Percentiles rank a stretch among this genome's conserved stretches.
phyloP scores from a whole-genome alignment of 2,888 invertebrate genomes.

The Malthinus flaveolus region DNA sequence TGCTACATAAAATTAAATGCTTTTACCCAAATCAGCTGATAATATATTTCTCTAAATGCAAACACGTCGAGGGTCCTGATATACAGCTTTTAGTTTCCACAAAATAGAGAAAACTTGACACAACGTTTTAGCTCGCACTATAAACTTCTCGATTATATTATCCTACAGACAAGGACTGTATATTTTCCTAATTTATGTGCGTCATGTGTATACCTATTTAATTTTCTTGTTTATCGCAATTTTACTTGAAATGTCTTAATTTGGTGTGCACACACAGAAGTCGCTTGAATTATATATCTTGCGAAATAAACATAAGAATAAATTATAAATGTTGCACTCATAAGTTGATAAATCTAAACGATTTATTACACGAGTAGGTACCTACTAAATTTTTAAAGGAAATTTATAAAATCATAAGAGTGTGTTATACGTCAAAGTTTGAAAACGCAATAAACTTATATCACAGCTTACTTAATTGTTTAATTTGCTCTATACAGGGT shows the following conservation, averaged over 20 bases:
- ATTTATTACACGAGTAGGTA: too few relatives aligned
- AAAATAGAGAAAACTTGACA: conserved; percentile 19
- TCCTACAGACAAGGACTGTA: conserved; percentile 14
- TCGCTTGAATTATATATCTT: conserved; percentile 1
- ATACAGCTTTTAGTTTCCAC: conserved; percentile 28
- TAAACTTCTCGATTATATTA: conserved; percentile 13
- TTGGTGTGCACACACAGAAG: not conserved
- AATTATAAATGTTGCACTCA: too few relatives aligned
- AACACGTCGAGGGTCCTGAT: conserved; percentile 32
- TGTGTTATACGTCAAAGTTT: too few relatives aligned
- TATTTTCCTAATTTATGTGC: conserved; percentile 22
- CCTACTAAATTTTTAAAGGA: too few relatives aligned
- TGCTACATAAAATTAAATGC: conserved; percentile 35
- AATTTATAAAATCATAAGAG: too few relatives aligned
- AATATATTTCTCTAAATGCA: conserved; percentile 34
- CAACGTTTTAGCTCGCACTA: conserved; percentile 17
- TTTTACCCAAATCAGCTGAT: conserved; percentile 32
- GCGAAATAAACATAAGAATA: not conserved
- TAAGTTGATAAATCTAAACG: too few relatives aligned
- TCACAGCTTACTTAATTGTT: too few relatives aligned
- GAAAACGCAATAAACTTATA: too few relatives aligned
- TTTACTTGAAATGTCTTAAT: conserved; percentile 10
- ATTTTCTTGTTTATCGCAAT: conserved; percentile 15
- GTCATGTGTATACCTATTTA: conserved; percentile 16
- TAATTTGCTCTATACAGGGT: too few relatives aligned